Percentiles rank a stretch among this genome's conserved stretches.
These are phyloP conservation scores for Arion vulgaris DNA, from an alignment of 1,140 invertebrate genomes.

Conservation along the genomic window DNA sequence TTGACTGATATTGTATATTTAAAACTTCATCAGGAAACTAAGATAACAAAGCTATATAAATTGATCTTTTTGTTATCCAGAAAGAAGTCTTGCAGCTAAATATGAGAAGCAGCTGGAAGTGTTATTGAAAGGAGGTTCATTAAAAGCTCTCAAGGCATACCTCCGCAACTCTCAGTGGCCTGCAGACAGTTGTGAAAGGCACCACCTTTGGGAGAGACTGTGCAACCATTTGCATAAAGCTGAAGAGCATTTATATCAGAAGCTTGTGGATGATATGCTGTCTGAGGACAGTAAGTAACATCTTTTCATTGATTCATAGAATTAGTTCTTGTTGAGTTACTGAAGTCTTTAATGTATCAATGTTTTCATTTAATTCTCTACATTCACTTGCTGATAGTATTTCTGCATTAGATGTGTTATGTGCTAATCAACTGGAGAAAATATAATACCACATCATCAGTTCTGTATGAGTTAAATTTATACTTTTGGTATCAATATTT, in stretches of 20 bases:
- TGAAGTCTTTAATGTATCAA: not conserved
- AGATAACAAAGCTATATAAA: no score
- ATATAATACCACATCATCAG: no score
- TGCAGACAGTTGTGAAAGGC: slow-evolving; percentile 12
- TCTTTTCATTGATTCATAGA: no score
- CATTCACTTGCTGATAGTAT: not conserved
- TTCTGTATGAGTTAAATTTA: no score
- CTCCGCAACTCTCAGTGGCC: slow-evolving; percentile 27
- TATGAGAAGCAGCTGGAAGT: slow-evolving; percentile 27
- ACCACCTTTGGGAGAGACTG: slow-evolving; percentile 13
- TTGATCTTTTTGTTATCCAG: no score
- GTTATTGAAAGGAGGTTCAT: not conserved
- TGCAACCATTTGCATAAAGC: slow-evolving; percentile 6
- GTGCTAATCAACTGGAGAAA: no score
- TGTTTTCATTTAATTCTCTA: not conserved
- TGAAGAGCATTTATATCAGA: slow-evolving; percentile 17
- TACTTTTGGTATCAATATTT: no score
- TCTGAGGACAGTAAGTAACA: not conserved
- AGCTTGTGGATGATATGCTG: slow-evolving; percentile 7
- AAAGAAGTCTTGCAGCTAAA: slow-evolving; percentile 18
- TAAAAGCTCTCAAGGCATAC: slow-evolving; percentile 20
- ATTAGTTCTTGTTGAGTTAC: no score
- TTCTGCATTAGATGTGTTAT: not conserved
- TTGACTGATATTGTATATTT: no score
- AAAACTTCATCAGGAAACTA: no score